Evolutionary conservation across 2,797 vertebrate species (phyloP).

Genomic region (Hippocampus kuda): DNA sequence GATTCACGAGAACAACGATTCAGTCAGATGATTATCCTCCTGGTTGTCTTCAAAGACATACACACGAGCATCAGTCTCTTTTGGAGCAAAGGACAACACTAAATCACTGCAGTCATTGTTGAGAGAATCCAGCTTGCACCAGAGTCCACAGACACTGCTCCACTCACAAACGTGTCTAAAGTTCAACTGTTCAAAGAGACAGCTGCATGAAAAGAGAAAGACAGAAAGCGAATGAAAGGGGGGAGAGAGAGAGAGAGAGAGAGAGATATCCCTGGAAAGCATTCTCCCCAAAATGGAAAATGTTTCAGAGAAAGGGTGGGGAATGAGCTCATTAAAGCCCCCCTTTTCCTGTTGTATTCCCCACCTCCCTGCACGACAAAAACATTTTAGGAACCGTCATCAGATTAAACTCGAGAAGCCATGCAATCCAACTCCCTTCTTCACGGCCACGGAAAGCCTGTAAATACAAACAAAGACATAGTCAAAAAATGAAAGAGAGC

Average conservation of each 20-base stretch:
- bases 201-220: background rate
- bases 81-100: conserved; percentile 1
- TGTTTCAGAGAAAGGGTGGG: conserved; percentile 33
- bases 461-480: background rate
- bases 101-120: conserved; percentile 4
- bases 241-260: background rate
- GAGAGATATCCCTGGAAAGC: background rate
- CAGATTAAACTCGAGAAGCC: conserved; percentile 5
- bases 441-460: background rate
- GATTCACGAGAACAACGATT: background rate
- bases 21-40: conserved; percentile 7
- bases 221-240: background rate
- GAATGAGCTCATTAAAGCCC: conserved; percentile 24
- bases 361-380: conserved; percentile 15
- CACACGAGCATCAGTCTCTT: background rate
- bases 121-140: conserved; percentile 5
- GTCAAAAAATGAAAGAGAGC: background rate
- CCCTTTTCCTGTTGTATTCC: conserved; percentile 42
- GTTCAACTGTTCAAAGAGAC: conserved; percentile 32
- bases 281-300: conserved; percentile 31
- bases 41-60: background rate
- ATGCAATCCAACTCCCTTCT: background rate
- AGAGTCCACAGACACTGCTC: conserved; percentile 20
- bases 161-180: conserved; percentile 29
- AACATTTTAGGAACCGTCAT: conserved; percentile 5